Evolutionary conservation across 2,797 vertebrate species (phyloP).

Genomic region (Buphagus erythrorhynchus): DNA sequence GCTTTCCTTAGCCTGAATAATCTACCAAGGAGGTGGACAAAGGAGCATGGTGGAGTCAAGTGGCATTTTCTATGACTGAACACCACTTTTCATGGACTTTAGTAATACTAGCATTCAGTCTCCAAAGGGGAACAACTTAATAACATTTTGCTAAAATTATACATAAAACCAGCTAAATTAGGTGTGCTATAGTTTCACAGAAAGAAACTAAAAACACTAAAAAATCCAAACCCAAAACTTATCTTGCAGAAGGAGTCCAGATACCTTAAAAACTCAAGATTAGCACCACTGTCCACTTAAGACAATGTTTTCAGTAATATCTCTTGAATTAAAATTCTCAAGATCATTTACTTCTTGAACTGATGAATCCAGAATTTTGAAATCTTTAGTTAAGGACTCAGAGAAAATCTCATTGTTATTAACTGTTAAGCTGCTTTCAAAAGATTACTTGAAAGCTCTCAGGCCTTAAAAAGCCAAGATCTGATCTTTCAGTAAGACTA

Average conservation of each 20-base stretch:
- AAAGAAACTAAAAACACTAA: not conserved
- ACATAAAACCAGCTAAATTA: not conserved
- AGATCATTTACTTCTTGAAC: not conserved
- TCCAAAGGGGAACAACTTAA: not conserved
- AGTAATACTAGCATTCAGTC: not conserved
- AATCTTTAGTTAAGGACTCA: conserved; percentile 22
- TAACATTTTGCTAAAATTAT: not conserved
- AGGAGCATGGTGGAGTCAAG: not conserved
- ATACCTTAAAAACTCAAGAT: not conserved
- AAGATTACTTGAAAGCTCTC: conserved; percentile 51
- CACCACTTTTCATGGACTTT: not conserved
- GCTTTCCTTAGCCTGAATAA: not conserved
- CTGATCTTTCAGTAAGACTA: conserved; percentile 12
- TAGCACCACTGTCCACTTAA: not conserved
- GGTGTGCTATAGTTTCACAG: not conserved
- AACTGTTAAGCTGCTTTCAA: conserved; percentile 51
- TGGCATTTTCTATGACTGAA: not conserved
- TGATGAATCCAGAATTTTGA: conserved; percentile 21
- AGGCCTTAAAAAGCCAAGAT: conserved; percentile 51
- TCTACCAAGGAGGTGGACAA: not conserved
- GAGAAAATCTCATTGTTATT: conserved; percentile 52
- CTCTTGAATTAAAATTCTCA: not conserved
- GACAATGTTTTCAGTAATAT: not conserved
- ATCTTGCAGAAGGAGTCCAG: not conserved
- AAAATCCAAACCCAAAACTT: rapidly evolving